Base-by-base conservation (phyloP, 2,797 vertebrate genomes). In the Buphagus erythrorhynchus region DNA sequence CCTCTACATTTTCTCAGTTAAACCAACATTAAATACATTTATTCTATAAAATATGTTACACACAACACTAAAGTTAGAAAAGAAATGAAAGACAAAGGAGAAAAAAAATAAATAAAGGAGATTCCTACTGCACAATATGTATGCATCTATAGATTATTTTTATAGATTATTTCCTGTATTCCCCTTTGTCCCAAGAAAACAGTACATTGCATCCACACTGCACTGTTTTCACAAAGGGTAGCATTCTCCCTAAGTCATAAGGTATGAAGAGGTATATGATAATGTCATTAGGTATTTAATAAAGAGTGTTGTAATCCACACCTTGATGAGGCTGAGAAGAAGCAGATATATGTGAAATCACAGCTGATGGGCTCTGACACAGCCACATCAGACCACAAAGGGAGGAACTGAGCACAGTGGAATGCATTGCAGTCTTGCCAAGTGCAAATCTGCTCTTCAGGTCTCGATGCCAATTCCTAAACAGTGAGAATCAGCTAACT, bases 1-100 rank as follows among this genome's bases (percentile, higher is more conserved):
- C 55, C 57, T 94, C 76, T 93, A 28, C 13, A 29, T 93, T 96
- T 96, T 95, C 78, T 95, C 93, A 90, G 66, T 78, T 93, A 95
- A 97, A 96, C 75, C 63, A 68, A 84, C 86, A 82, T 55, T 83
- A 92, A 68, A 58, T 83, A 68, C 16, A 75, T 88, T 95, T 85
- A 51, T 97, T 96, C 81, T 77, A 76, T 59, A 83, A 93, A 94
- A 86, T 63, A 79, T 4, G 43, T 49, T 54, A 66, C 35, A 54
- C 8, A 42, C 19, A 81, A 54, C 48, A 36, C 43, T 81, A 5
- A 63, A 75, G 43, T 78, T 86, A 76, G 19, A 45, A 52, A 86
- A 79, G 12, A 95, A 94, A 94, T 36, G 1, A 66, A 83, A 79
- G 33, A 59, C 35, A 71, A 3, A 17, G 19, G 6, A n/a, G 3